These are phyloP conservation scores for Lethenteron reissneri DNA, from an alignment of 2,113 vertebrate species.

Conservation along the genomic window DNA sequence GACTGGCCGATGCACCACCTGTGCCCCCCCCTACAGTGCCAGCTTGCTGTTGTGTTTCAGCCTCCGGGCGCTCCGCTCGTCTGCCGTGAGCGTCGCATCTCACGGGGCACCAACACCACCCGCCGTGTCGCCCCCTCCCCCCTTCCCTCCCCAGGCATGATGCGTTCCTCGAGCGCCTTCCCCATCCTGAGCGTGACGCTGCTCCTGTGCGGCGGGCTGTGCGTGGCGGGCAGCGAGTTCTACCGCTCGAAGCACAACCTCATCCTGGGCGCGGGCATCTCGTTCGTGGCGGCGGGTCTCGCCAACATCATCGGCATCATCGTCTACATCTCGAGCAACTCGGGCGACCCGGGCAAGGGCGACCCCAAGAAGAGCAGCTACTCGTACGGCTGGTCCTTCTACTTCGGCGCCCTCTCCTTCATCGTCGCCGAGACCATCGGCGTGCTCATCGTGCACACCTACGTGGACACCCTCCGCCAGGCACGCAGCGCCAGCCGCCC, in stretches of 20 bases:
- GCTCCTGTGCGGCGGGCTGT: background rate
- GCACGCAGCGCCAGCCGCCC: slow-evolving; percentile 52
- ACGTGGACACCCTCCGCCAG: slow-evolving; percentile 90
- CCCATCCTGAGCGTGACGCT: slow-evolving; percentile 5
- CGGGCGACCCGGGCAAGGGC: slow-evolving; percentile 76
- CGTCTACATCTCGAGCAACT: slow-evolving; percentile 95
- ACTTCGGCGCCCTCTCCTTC: slow-evolving; percentile 89
- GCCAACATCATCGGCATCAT: slow-evolving; percentile 99
- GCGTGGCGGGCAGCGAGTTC: background rate
- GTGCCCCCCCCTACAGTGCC: too few species aligned
- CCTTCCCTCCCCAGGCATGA: slow-evolving; percentile 5
- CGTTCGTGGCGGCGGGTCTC: slow-evolving; percentile 30
- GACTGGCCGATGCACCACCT: too few species aligned
- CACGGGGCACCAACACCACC: too few species aligned
- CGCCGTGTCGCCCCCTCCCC: background rate
- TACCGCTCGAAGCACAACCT: slow-evolving; percentile 5
- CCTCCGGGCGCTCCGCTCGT: too few species aligned
- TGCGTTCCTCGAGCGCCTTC: slow-evolving; percentile 1
- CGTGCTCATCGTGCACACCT: slow-evolving; percentile 88
- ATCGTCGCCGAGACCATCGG: slow-evolving; percentile 86
- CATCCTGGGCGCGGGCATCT: slow-evolving; percentile 6
- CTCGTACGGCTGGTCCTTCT: slow-evolving; percentile 94
- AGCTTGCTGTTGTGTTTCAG: too few species aligned
- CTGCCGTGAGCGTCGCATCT: too few species aligned
- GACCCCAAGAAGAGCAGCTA: slow-evolving; percentile 90